Conservation (phyloP, 1,140 invertebrate species). For the Telenomus remus region DNA sequence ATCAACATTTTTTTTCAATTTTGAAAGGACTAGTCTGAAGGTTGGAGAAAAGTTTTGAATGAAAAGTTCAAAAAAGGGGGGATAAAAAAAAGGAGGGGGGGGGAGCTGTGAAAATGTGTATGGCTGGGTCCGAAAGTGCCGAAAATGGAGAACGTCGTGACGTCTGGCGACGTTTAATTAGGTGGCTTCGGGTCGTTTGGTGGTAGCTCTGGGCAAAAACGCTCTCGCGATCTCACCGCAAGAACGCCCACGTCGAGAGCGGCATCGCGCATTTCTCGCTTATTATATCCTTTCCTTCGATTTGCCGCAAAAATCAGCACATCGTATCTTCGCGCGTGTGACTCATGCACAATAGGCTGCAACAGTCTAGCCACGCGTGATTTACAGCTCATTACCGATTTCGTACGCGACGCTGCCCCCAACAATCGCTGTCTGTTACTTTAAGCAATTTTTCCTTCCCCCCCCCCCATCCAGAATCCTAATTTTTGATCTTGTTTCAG, state of each 20-base stretch:
- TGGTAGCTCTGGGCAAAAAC: constrained; percentile 31
- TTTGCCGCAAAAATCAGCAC: constrained; percentile 67
- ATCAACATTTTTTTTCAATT: no score
- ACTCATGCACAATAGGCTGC: constrained; percentile 63
- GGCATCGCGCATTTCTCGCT: constrained; percentile 71
- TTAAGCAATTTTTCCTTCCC: constrained; percentile 19
- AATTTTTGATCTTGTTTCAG: no score
- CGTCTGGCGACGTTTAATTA: constrained; percentile 53
- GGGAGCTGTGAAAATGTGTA: no score
- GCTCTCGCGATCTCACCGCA: constrained; percentile 34
- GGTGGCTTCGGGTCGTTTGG: constrained; percentile 27
- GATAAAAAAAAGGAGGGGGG: no score
- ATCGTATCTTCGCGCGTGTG: constrained; percentile 60
- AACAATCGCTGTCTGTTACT: constrained; percentile 31
- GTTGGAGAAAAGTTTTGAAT: no score
- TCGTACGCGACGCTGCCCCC: constrained; percentile 62
- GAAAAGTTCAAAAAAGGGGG: no score
- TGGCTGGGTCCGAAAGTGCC: background rate
- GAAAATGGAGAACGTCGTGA: constrained; percentile 28
- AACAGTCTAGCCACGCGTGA: constrained; percentile 63
- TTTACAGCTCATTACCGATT: constrained; percentile 75
- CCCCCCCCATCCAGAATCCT: background rate
- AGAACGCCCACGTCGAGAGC: constrained; percentile 65
- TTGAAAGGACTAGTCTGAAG: no score
- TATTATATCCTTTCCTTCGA: constrained; percentile 74